phyloP scores from a whole-genome alignment of 2,888 invertebrate genomes.

The Zygogramma bicolorata region DNA sequence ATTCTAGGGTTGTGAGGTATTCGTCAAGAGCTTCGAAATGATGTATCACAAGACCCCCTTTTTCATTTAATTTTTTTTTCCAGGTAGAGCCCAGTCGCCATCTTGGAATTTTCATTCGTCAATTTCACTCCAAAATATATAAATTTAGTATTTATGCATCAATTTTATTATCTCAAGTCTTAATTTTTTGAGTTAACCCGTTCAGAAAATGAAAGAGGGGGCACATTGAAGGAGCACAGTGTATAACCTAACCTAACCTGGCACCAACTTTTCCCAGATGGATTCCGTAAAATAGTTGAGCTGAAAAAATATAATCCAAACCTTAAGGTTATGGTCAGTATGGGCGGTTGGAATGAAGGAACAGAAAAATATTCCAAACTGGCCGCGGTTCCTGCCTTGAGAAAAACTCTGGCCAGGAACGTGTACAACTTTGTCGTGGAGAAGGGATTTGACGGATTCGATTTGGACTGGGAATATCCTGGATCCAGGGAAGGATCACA shows the following conservation, averaged over 20 bases:
- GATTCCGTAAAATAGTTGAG: slow-evolving; percentile 28
- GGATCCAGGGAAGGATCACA: slow-evolving; percentile 63
- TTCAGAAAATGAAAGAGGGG: no score
- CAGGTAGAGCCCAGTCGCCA: no score
- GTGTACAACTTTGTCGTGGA: slow-evolving; percentile 37
- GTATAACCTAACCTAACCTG: not conserved
- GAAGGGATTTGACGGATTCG: slow-evolving; percentile 84
- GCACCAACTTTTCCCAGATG: slow-evolving; percentile 34
- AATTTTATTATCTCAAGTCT: no score
- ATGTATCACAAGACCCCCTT: no score
- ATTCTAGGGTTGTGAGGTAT: no score
- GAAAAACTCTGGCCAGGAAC: slow-evolving; percentile 29
- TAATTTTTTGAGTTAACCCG: no score
- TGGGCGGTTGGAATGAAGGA: slow-evolving; percentile 77
- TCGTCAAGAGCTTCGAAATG: no score
- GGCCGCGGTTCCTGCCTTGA: slow-evolving; percentile 62
- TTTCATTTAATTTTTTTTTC: no score
- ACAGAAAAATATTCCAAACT: slow-evolving; percentile 64
- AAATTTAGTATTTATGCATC: no score
- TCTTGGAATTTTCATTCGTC: no score
- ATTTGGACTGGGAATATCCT: slow-evolving; percentile 90
- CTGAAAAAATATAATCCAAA: slow-evolving; percentile 69
- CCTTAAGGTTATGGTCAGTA: slow-evolving; percentile 72
- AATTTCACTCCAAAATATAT: no score
- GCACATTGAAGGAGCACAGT: no score